Base-by-base conservation (phyloP, 2,888 invertebrate species). In the Melanchra persicariae region DNA sequence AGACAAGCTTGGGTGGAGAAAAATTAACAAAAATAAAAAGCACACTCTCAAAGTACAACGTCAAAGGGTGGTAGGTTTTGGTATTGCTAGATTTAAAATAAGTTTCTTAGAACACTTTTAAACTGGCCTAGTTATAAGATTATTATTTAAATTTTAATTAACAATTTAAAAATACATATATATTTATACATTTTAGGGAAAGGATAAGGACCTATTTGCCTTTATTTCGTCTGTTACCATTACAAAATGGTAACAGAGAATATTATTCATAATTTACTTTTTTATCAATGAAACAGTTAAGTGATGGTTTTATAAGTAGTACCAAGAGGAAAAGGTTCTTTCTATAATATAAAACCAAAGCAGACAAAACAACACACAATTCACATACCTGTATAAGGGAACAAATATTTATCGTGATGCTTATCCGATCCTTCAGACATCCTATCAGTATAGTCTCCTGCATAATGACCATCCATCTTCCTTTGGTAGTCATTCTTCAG, bases 371-470 rank as follows among this genome's bases (percentile, higher is more conserved):
- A 26, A 55, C 22, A 65, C 15, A 1, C 7, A 47, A 26, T 77
- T 40, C 8, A 59, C 92, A 93, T 91, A 96, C 97, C 97, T 84
- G 98, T 98, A 88, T 98, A 98, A 0, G 98, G 98, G 87, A 98
- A 98, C 77, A 97, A 95, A 92, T 98, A 98, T 96, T 98, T 98
- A 86, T 98, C 98, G 71, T 97, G 97, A 17, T 97, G 97, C 84
- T 97, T 97, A 60, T 97, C 97, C 0, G 97, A 97, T 1, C 97
- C 96, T 85, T 97, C 97, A 0, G 97, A 97, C 94, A 97, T 96
- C 45, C 97, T 95, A 82, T 97, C 97, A 19, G 94, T 96, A 79
- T 96, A 97, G n/a, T 97, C 97, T 0, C 88, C 89, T 0, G 89
- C 93, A 65, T 94, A 95, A 55, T 95, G 94, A 34, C 94, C 89